These are phyloP conservation scores for Lasioglossum figueresi DNA, from an alignment of 2,888 invertebrate species.

Conservation along the genomic window DNA sequence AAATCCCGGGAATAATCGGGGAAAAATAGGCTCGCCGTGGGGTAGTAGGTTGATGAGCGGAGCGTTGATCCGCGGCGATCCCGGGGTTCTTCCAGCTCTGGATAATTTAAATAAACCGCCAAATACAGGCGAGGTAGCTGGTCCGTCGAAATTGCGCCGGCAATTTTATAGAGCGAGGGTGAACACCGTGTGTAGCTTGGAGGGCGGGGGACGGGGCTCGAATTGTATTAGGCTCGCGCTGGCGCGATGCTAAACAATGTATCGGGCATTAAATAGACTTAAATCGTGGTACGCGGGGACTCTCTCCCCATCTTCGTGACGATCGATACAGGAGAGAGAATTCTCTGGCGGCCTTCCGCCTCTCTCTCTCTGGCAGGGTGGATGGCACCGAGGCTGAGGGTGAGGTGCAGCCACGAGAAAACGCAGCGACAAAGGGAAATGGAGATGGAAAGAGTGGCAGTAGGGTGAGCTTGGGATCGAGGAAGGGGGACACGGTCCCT, in stretches of 20 bases:
- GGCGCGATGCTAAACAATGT: slow-evolving; percentile 55
- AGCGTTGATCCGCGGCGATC: neutral
- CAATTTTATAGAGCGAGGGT: slow-evolving; percentile 24
- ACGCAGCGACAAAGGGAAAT: slow-evolving; percentile 73
- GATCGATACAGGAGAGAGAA: slow-evolving; percentile 53
- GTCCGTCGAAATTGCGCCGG: neutral
- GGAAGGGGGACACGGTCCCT: slow-evolving; percentile 51
- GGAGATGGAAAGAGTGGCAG: slow-evolving; percentile 71
- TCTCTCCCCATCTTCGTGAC: slow-evolving; percentile 38
- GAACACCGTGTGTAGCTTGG: neutral
- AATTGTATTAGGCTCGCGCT: slow-evolving; percentile 39
- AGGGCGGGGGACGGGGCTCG: neutral
- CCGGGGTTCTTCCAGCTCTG: neutral
- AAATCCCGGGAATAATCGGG: neutral
- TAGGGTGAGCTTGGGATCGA: slow-evolving; percentile 48
- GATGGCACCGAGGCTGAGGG: slow-evolving; percentile 7
- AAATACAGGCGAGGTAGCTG: neutral
- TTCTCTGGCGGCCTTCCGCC: slow-evolving; percentile 46
- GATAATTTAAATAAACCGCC: slow-evolving; percentile 1
- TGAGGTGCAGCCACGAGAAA: slow-evolving; percentile 66
- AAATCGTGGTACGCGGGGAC: slow-evolving; percentile 43
- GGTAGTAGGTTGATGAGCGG: no score
- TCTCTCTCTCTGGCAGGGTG: slow-evolving; percentile 15
- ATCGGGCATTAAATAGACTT: slow-evolving; percentile 59
- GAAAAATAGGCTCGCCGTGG: neutral